phyloP scores from a whole-genome alignment of 2,797 vertebrate genomes.

The Caiman crocodilus region DNA sequence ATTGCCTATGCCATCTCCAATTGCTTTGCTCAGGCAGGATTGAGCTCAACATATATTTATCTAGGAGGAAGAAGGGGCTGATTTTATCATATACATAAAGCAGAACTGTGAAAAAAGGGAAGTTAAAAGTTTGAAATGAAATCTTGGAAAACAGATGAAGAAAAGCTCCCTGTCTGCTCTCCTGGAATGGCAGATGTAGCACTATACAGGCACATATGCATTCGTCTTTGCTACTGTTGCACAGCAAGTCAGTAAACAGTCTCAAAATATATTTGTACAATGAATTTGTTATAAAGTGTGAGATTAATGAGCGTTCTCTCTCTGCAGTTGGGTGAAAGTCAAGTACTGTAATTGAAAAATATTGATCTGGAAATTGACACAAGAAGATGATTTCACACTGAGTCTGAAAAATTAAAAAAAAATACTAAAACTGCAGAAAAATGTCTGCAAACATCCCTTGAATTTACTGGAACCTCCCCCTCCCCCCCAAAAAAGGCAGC shows the following conservation, averaged over 20 bases:
- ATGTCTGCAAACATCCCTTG: neutral
- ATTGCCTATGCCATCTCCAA: neutral
- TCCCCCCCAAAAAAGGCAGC: too few species aligned
- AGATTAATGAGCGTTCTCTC: neutral
- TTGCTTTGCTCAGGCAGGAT: neutral
- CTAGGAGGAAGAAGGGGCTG: neutral
- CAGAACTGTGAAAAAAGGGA: neutral
- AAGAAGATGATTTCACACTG: neutral
- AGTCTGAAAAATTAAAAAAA: fast-evolving
- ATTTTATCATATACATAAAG: neutral
- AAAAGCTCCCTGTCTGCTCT: neutral
- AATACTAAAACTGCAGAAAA: neutral
- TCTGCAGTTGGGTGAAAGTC: neutral
- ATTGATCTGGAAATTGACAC: neutral
- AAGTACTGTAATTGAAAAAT: neutral
- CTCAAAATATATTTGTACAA: neutral
- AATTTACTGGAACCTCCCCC: neutral
- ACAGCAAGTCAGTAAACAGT: neutral
- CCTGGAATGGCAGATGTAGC: neutral
- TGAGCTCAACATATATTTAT: neutral
- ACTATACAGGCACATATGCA: neutral
- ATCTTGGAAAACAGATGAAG: neutral
- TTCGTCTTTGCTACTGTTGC: neutral
- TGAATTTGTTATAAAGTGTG: neutral
- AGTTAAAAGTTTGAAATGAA: neutral